Evolutionary conservation across 2,888 invertebrate species (phyloP), one percentile per base, ranked within the genome.

Genomic region (Agonopterix alstromeriana): DNA sequence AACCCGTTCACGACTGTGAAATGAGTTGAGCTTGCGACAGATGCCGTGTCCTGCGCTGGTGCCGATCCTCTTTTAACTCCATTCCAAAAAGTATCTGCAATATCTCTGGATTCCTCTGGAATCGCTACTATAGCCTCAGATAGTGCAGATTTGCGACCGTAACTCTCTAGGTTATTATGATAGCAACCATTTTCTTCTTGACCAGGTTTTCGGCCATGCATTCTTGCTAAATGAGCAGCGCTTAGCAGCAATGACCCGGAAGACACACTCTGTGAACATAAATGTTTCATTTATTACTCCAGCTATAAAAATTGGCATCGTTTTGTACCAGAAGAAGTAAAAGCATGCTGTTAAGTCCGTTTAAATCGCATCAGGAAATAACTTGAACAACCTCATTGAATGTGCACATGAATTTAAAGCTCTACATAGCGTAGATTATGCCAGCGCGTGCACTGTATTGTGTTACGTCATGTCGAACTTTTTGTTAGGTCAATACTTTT

Each of bases 1-100:
- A 93, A 91, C 48, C 94, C 94, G 73, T 95, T 95, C 53, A 96
- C 94, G 48, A 96, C 94, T 9, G 96, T 96, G 75, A 96, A 96
- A 79, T 96, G 95, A 69, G 94, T 95, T 53, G 95, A 95, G 82
- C 95, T 95, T 47, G 95, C 95, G 52, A 95, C 90, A 40, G 95
- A 95, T 51, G 91, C 90, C 46, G 91, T 90, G 74, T 95, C 95
- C 43, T 76, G 77, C 14, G 57, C 91, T 35, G 93, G 92, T 50
- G 73, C 74, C 1, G 82, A 74, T 17, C 77, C 80, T 42, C 84
- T 65, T 56, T 88, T 89, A n/a, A 89, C 89, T 35, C 83, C 88
- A 43, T 68, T 78, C 89, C 89, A 89, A 54, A 82, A 77, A 4
- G 77, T 67, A 57, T 89, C 88, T 8, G 73, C 57, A 1, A 75